These are phyloP conservation scores for Drosophila algonquin DNA, from an alignment of 2,888 invertebrate genomes.

Conservation along the genomic window DNA sequence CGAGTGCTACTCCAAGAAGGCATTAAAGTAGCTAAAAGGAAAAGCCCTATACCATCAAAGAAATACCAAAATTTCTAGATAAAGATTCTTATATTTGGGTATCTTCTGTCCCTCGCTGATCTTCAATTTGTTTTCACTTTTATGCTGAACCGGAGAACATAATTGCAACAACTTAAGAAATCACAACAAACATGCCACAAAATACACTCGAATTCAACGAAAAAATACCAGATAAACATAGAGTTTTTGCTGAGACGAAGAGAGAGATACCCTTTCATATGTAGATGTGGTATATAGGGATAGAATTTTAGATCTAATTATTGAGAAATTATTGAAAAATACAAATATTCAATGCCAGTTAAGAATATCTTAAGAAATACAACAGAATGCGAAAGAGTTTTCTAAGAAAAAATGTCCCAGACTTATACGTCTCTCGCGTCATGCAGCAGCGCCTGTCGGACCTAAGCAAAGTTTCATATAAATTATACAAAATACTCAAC, in stretches of 20 bases:
- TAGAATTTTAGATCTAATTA: too few relatives aligned
- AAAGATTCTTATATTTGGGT: constrained; percentile 13
- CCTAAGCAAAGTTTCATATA: neutral
- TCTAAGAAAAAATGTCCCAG: too few relatives aligned
- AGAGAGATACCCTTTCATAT: neutral
- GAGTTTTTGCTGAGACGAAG: neutral
- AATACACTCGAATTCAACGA: constrained; percentile 47
- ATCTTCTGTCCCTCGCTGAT: neutral
- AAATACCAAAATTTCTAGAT: constrained; percentile 50
- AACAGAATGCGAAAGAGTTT: neutral
- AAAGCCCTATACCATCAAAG: constrained; percentile 36
- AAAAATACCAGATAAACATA: neutral
- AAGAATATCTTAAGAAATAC: too few relatives aligned
- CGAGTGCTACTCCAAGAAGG: constrained; percentile 23
- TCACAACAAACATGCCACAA: constrained; percentile 74
- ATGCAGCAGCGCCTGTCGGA: too few relatives aligned
- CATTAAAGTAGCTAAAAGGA: constrained; percentile 54
- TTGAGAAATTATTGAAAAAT: neutral
- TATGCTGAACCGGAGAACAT: constrained; percentile 53
- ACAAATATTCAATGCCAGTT: rapidly evolving
- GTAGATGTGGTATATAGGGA: too few relatives aligned
- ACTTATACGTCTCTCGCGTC: neutral
- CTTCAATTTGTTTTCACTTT: constrained; percentile 53
- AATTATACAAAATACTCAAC: rapidly evolving
- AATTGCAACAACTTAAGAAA: constrained; percentile 77